Evolutionary conservation across 2,797 vertebrate genomes (phyloP), one percentile per base, ranked within the genome.

Genomic region (Psittacula echo): DNA sequence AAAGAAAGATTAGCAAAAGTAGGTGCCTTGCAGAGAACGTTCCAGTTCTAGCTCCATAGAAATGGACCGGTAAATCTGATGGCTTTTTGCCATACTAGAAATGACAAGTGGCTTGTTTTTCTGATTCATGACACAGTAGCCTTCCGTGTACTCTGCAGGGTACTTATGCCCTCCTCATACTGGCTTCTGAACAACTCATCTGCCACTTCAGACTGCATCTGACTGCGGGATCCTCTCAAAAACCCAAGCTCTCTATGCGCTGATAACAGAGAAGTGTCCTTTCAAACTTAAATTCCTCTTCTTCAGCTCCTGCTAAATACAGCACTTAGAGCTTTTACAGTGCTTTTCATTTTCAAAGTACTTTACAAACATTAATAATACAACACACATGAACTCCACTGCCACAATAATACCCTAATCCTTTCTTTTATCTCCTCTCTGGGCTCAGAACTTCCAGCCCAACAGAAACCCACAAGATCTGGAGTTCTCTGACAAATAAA

Each of bases 281-380:
- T 89, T 86, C 87, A 96, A 70, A 81, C 87, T 91, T 95, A 84
- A 96, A 74, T 90, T 93, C 70, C 85, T 93, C 93, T 95, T 94
- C 85, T 92, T 60, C 47, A 65, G 65, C 65, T 79, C 37, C 71
- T 56, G 29, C 89, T 93, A 95, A 96, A 96, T 85, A 87, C 90
- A 87, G 47, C 85, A 95, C 87, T 94, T 94, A 94, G 29, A 84
- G 87, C 62, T 84, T 96, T 93, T 90, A 89, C 56, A 74, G 42
- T 61, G 62, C 89, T 96, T 96, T 94, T 94, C 72, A 78, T 89
- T 95, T 96, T 78, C 93, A 85, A 76, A 96, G 91, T 89, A 75
- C 94, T 96, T 95, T 91, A 77, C 72, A 80, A 94, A 94, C 80
- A 96, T 96, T 95, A 96, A 94, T 95, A 96, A 96, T 93, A 94